Evolutionary conservation across 2,888 invertebrate genomes (phyloP).

Genomic region (Brachyopa scutellaris): DNA sequence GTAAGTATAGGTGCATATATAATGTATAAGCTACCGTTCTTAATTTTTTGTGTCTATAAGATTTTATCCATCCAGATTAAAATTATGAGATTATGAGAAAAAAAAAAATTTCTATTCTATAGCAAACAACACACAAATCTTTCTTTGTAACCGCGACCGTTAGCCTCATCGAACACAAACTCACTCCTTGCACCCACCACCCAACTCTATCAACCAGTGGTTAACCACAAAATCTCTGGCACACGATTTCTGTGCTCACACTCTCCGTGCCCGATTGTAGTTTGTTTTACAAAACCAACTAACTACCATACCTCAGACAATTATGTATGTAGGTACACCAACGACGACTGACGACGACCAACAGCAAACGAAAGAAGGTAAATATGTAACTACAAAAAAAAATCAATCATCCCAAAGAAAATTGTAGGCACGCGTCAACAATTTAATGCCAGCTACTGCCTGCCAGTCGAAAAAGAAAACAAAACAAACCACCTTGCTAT

Average conservation of each 20-base stretch:
- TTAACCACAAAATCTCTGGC: conserved; percentile 61
- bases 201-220: conserved; percentile 47
- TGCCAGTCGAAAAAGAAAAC: background rate
- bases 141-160: conserved; percentile 9
- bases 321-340: too few relatives aligned
- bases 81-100: too few relatives aligned
- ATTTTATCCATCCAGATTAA: too few relatives aligned
- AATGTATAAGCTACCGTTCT: too few relatives aligned
- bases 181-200: conserved; percentile 37
- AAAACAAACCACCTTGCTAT: conserved; percentile 17
- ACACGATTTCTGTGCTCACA: conserved; percentile 32
- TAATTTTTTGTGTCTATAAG: too few relatives aligned
- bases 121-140: background rate
- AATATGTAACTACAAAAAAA: too few relatives aligned
- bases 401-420: conserved; percentile 56
- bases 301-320: conserved; percentile 50
- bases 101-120: background rate
- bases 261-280: conserved; percentile 9
- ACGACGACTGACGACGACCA: background rate
- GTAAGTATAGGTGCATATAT: too few relatives aligned
- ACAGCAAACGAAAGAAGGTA: background rate
- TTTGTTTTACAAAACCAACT: conserved; percentile 61
- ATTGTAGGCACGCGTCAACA: conserved; percentile 67
- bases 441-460: conserved; percentile 55
- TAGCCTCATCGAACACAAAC: conserved; percentile 38